phyloP scores from a whole-genome alignment of 1,140 invertebrate species.

The Calephelis virginiensis region DNA sequence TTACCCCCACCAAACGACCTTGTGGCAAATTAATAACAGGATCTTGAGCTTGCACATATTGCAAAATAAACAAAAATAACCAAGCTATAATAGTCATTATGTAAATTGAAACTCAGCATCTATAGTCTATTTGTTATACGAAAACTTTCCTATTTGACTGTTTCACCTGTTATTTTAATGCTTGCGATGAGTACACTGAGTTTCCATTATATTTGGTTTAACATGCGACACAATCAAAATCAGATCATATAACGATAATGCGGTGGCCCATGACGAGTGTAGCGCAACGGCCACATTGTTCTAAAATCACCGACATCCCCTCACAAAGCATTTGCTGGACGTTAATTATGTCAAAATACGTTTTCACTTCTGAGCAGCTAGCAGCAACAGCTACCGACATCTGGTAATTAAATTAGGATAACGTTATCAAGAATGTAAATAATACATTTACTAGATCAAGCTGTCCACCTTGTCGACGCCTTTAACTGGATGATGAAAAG shows the following conservation, averaged over 20 bases:
- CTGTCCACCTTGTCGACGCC: no score
- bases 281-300: constrained; percentile 60
- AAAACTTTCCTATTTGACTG: not conserved
- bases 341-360: constrained; percentile 14
- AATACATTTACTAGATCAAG: no score
- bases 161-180: constrained; percentile 6
- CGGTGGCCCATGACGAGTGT: constrained; percentile 58
- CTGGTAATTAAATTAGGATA: no score
- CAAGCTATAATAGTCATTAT: not conserved
- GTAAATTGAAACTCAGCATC: not conserved
- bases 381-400: not conserved
- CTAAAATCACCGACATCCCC: constrained; percentile 47
- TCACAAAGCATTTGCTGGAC: not conserved
- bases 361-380: constrained; percentile 2
- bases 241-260: constrained; percentile 62
- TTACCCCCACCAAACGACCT: constrained; percentile 67
- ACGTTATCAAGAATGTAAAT: no score
- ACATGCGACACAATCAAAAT: constrained; percentile 54
- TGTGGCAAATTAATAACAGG: constrained; percentile 59
- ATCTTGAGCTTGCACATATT: constrained; percentile 48
- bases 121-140: constrained; percentile 5
- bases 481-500: no score
- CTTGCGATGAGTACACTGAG: constrained; percentile 30
- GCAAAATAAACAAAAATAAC: constrained; percentile 32
- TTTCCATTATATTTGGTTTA: constrained; percentile 36